A percentile compares a stretch with the other conserved stretches of the same genome.
phyloP scores from a whole-genome alignment of 2,888 invertebrate species.

The Aporophyla lueneburgensis region DNA sequence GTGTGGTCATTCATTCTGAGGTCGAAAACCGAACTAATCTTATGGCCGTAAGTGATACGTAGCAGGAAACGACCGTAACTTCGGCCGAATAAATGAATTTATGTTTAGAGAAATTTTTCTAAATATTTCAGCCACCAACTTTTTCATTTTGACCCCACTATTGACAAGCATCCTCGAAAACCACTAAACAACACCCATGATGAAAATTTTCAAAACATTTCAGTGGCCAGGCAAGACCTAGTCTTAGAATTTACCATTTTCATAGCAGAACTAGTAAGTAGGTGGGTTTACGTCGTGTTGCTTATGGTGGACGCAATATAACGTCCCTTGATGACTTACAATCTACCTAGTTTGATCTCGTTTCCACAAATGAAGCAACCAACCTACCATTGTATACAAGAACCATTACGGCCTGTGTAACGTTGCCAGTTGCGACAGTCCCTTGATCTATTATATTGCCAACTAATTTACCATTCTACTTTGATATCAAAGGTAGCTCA shows the following conservation, averaged over 20 bases:
- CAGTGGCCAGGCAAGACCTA: no score
- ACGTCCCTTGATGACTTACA: conserved; percentile 31
- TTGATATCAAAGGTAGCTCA: conserved; percentile 23
- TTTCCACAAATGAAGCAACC: conserved; percentile 54
- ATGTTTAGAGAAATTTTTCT: no score
- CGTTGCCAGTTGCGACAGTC: conserved; percentile 46
- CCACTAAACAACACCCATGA: no score
- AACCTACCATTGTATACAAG: conserved; percentile 47
- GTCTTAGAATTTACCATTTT: background rate
- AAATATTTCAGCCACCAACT: no score
- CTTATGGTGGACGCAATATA: conserved; percentile 17
- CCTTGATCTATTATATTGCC: conserved; percentile 45
- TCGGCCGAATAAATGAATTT: no score
- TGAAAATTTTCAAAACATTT: no score
- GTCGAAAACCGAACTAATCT: no score
- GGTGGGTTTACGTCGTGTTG: background rate
- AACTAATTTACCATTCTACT: conserved; percentile 28
- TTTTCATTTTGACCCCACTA: no score
- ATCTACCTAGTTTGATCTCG: conserved; percentile 31
- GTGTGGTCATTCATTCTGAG: no score
- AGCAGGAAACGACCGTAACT: no score
- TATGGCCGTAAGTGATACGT: no score
- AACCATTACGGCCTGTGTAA: conserved; percentile 25
- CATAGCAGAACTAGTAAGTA: background rate
- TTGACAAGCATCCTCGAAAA: no score